A percentile compares a stretch with the other conserved stretches of the same genome.
Evolutionary conservation across 2,113 vertebrate species (phyloP).

Genomic region (Corydoras sp.): DNA sequence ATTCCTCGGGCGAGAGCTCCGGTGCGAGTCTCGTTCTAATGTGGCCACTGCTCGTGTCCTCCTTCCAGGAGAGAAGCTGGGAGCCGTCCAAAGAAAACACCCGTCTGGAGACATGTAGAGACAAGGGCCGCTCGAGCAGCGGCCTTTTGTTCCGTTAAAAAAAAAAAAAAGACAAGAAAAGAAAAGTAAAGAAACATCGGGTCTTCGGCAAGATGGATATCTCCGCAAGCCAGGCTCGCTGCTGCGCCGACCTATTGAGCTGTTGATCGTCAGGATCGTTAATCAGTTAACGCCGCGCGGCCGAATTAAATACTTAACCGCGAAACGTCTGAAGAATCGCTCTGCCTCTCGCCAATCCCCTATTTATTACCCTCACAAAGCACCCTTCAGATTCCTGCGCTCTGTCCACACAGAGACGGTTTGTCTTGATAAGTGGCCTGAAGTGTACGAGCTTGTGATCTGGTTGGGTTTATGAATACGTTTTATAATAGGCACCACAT

Average conservation of each 20-base stretch:
- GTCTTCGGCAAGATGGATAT: slow-evolving; percentile 37
- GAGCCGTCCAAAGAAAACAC: slow-evolving; percentile 40
- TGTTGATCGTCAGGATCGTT: slow-evolving; percentile 36
- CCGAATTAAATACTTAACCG: background rate
- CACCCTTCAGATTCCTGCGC: background rate
- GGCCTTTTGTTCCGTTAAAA: slow-evolving; percentile 36
- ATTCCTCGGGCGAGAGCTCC: slow-evolving; percentile 27
- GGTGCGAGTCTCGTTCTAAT: slow-evolving; percentile 2
- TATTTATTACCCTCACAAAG: slow-evolving; percentile 2
- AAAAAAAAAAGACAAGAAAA: slow-evolving; percentile 21
- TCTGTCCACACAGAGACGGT: slow-evolving; percentile 8
- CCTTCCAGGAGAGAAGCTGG: slow-evolving; percentile 27
- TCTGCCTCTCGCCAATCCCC: background rate
- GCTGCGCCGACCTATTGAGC: slow-evolving; percentile 17
- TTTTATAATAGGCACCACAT: background rate
- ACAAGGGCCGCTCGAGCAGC: slow-evolving; percentile 36
- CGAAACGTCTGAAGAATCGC: background rate
- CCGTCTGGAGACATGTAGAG: slow-evolving; percentile 41
- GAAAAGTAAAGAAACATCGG: slow-evolving; percentile 34
- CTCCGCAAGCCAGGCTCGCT: slow-evolving; percentile 1
- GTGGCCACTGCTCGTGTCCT: slow-evolving; percentile 28
- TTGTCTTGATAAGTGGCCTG: slow-evolving; percentile 7
- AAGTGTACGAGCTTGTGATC: slow-evolving; percentile 14
- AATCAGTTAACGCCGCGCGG: slow-evolving; percentile 10
- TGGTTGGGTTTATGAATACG: background rate